Conservation (phyloP, 1,140 invertebrate genomes). For the Brachionus manjavacas region DNA sequence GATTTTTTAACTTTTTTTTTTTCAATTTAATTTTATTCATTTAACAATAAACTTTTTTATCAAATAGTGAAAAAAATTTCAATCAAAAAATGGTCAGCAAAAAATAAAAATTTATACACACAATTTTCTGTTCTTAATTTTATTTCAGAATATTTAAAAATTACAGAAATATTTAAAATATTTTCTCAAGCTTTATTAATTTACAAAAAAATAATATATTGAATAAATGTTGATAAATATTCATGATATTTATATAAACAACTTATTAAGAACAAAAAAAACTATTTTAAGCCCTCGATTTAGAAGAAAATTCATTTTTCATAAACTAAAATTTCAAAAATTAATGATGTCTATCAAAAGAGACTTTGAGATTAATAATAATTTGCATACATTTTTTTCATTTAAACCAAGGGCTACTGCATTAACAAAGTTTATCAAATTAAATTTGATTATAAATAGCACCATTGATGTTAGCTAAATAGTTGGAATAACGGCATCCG, state of each 20-base stretch:
- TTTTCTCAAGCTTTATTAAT: background rate
- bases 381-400: background rate
- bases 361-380: background rate
- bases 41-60: background rate
- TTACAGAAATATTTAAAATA: slow-evolving; percentile 2
- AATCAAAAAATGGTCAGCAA: background rate
- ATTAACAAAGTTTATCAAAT: background rate
- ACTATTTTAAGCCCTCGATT: background rate
- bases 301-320: background rate
- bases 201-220: background rate
- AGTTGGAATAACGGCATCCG: background rate
- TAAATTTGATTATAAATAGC: background rate
- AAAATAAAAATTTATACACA: background rate
- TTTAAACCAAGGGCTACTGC: background rate
- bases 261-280: slow-evolving; percentile 6
- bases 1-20: background rate
- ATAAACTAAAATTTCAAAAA: background rate
- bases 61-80: background rate
- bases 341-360: background rate
- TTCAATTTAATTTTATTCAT: background rate
- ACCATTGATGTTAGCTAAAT: background rate
- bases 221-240: background rate
- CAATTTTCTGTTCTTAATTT: background rate
- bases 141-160: background rate
- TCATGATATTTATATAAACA: background rate